Percentiles rank a stretch among this genome's conserved stretches.
Evolutionary conservation across 2,797 vertebrate species (phyloP).

Genomic region (Silurus lanzhouensis): DNA sequence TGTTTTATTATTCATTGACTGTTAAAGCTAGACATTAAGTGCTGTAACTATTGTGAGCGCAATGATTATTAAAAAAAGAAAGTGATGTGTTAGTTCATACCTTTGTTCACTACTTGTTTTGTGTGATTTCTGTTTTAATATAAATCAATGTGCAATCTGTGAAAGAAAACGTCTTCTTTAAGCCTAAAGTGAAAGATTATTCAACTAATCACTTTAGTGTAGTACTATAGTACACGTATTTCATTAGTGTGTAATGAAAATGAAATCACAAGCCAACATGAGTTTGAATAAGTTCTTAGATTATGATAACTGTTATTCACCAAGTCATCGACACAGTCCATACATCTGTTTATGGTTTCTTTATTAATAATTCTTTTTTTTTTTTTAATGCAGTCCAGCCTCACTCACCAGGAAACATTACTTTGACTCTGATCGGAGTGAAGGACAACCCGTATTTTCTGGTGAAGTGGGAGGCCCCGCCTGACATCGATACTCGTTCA

Average conservation of each 20-base stretch:
- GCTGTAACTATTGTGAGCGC: not conserved
- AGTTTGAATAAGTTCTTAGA: not conserved
- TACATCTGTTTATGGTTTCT: not conserved
- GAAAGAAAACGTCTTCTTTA: no score
- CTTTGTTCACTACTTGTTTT: not conserved
- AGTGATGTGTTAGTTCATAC: not conserved
- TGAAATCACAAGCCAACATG: not conserved
- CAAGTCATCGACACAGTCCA: not conserved
- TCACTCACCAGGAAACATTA: conserved; percentile 80
- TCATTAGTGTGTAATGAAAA: not conserved
- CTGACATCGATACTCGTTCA: conserved; percentile 72
- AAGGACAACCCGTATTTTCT: conserved; percentile 71
- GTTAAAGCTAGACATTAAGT: not conserved
- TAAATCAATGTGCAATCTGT: no score
- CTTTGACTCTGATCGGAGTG: conserved; percentile 69
- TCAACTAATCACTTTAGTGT: no score
- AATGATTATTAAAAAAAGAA: not conserved
- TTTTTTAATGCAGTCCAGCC: conserved; percentile 79
- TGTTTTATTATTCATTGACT: not conserved
- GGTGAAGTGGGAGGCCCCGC: conserved; percentile 80
- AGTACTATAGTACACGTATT: not conserved
- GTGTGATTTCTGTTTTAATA: no score
- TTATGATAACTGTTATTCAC: not conserved
- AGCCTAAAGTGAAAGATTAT: no score
- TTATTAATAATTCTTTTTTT: not conserved